phyloP scores from a whole-genome alignment of 2,888 invertebrate genomes.

The Macrosoma leucophasiata region DNA sequence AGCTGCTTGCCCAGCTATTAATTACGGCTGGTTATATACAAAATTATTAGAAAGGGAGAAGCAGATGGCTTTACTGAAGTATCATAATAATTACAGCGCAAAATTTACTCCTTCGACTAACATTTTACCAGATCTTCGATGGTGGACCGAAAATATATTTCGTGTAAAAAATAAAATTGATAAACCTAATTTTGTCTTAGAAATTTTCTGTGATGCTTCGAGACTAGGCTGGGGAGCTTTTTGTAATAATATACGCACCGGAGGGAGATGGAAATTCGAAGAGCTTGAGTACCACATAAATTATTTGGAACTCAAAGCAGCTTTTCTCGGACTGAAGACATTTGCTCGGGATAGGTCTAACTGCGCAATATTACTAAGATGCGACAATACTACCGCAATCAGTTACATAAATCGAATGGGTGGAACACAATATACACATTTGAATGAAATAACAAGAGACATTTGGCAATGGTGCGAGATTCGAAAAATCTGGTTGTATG shows the following conservation, averaged over 20 bases:
- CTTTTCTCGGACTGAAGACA: constrained; percentile 6
- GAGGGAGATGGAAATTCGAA: constrained; percentile 9
- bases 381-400: constrained; percentile 23
- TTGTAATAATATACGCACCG: constrained; percentile 9
- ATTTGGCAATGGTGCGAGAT: constrained; percentile 24
- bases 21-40: background rate
- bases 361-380: constrained; percentile 5
- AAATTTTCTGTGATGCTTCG: constrained; percentile 19
- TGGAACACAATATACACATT: constrained; percentile 15
- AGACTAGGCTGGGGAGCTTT: constrained; percentile 18
- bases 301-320: constrained; percentile 4
- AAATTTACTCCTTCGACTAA: constrained; percentile 7
- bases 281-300: constrained; percentile 7
- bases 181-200: constrained; percentile 4
- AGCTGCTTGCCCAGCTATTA: no score
- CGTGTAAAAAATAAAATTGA: background rate
- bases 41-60: background rate
- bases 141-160: constrained; percentile 10
- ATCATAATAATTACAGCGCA: constrained; percentile 3
- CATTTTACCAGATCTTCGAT: constrained; percentile 6
- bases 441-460: constrained; percentile 11
- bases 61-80: constrained; percentile 2
- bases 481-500: constrained; percentile 16
- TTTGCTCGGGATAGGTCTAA: constrained; percentile 2
- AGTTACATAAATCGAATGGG: constrained; percentile 19